Evolutionary conservation across 2,888 invertebrate species (phyloP).

Genomic region (Listrodromus nycthemerus): DNA sequence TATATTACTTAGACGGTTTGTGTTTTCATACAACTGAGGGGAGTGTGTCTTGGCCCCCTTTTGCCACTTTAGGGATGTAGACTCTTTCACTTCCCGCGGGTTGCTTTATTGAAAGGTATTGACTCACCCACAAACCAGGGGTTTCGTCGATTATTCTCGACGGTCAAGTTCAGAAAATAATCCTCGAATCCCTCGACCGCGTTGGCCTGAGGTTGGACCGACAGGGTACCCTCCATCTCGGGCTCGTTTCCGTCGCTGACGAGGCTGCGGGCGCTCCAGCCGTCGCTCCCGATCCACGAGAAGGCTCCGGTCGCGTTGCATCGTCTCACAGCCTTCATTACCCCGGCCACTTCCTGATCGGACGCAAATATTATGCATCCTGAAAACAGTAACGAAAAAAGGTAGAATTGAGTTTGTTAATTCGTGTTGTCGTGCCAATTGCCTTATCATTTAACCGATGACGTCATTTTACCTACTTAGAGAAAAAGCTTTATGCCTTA

Average conservation of each 20-base stretch:
- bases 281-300: constrained; percentile 98
- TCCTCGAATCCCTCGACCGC: constrained; percentile 94
- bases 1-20: background rate
- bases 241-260: constrained; percentile 94
- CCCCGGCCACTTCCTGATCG: constrained; percentile 98
- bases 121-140: constrained; percentile 97
- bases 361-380: constrained; percentile 98
- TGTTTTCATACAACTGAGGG: constrained; percentile 21
- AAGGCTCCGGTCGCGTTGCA: constrained; percentile 95
- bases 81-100: constrained; percentile 13
- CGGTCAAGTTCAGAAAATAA: constrained; percentile 93
- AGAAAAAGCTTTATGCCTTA: too few species aligned
- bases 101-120: constrained; percentile 14
- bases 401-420: background rate
- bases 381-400: constrained; percentile 80
- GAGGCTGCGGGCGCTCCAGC: constrained; percentile 96
- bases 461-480: too few species aligned
- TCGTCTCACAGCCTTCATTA: constrained; percentile 96
- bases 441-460: too few species aligned
- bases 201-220: constrained; percentile 97
- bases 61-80: constrained; percentile 20
- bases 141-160: constrained; percentile 95
- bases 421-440: background rate
- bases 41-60: constrained; percentile 1
- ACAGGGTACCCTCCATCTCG: constrained; percentile 97